Evolutionary conservation across 1,140 invertebrate genomes (phyloP).

Genomic region (Caenorhabditis latens): DNA sequence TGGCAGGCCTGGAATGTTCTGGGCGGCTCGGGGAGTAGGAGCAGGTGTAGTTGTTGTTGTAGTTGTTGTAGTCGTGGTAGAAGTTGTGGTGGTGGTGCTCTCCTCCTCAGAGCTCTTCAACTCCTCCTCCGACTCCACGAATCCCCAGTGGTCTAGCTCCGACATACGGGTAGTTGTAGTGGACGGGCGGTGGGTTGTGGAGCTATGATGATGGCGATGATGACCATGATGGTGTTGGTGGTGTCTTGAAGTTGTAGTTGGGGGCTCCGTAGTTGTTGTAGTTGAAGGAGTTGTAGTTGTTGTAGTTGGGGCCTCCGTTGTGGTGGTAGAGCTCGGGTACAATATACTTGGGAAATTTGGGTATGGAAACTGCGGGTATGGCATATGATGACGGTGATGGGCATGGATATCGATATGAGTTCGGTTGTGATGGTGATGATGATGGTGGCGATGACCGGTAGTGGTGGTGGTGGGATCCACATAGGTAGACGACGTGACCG

Average conservation of each 20-base stretch:
- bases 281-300: slow-evolving; percentile 11
- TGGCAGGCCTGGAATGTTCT: background rate
- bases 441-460: slow-evolving; percentile 5
- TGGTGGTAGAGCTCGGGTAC: slow-evolving; percentile 2
- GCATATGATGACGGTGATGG: slow-evolving; percentile 29
- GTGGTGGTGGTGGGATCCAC: background rate
- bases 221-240: slow-evolving; percentile 52
- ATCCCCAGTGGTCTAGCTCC: slow-evolving; percentile 22
- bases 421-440: slow-evolving; percentile 1
- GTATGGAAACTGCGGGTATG: slow-evolving; percentile 30
- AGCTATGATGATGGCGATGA: slow-evolving; percentile 40
- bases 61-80: background rate
- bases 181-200: background rate
- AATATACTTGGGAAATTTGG: slow-evolving; percentile 22
- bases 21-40: background rate
- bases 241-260: background rate
- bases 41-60: background rate
- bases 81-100: background rate
- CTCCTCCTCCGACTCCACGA: background rate
- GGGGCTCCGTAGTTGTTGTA: background rate
- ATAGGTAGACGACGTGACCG: slow-evolving; percentile 17
- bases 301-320: background rate
- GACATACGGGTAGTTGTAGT: slow-evolving; percentile 16
- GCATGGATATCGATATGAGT: slow-evolving; percentile 18
- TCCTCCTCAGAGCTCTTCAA: slow-evolving; percentile 33